These are phyloP conservation scores for Drosophila ogumai DNA, from an alignment of 1,140 invertebrate species.

Conservation along the genomic window DNA sequence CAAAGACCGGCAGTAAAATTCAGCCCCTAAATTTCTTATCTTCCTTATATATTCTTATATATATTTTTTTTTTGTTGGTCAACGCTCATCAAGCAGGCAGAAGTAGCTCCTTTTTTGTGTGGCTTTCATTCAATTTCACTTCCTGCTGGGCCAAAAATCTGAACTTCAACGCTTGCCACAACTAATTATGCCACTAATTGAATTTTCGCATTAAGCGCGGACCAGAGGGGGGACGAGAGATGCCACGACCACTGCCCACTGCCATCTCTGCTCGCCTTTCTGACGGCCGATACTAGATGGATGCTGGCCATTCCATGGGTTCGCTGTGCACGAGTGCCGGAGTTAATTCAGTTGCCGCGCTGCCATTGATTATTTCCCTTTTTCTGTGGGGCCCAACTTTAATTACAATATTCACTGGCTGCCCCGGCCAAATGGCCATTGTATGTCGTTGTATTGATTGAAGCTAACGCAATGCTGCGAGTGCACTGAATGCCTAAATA, in stretches of 20 bases:
- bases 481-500: constrained; percentile 23
- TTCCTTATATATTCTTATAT: neutral
- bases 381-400: constrained; percentile 38
- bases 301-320: constrained; percentile 38
- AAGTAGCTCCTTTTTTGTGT: constrained; percentile 17
- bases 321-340: constrained; percentile 40
- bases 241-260: constrained; percentile 3
- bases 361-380: constrained; percentile 69
- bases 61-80: constrained; percentile 9
- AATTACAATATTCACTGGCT: constrained; percentile 58
- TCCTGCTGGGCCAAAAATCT: constrained; percentile 65
- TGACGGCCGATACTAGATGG: constrained; percentile 40
- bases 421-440: constrained; percentile 16
- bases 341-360: constrained; percentile 70
- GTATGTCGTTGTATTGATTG: constrained; percentile 21
- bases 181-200: constrained; percentile 83
- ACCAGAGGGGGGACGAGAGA: constrained; percentile 31
- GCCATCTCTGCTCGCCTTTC: constrained; percentile 3
- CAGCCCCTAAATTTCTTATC: constrained; percentile 29
- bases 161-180: constrained; percentile 82
- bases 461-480: constrained; percentile 10
- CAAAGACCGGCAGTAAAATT: constrained; percentile 50
- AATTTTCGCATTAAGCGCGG: constrained; percentile 80
- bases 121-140: constrained; percentile 63
- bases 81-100: constrained; percentile 31